Evolutionary conservation across 2,113 vertebrate genomes (phyloP), one percentile per base, ranked within the genome.

Genomic region (Gallinago media): DNA sequence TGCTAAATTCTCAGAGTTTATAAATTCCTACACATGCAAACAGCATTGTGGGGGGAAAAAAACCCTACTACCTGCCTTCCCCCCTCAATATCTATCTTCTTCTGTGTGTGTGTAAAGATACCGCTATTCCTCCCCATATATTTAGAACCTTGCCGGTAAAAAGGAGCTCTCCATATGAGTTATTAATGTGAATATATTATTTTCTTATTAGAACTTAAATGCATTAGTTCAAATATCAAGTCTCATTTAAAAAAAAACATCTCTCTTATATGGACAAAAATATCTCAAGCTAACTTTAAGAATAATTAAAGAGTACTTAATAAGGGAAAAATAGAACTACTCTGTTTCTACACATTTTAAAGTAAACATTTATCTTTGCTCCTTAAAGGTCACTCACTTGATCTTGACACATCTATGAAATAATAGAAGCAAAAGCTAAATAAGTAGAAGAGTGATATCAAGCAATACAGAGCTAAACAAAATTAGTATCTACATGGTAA

Each of bases 401-500:
- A 94, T 79, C 80, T 86, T 71, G 63, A 85, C 17, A 79, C 13
- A 88, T 55, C 55, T 75, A 89, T n/a, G 84, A 79, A 94, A 88
- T 71, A 76, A 80, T 1, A 75, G 23, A 54, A 91, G 66, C n/a
- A 88, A 92, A 96, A 74, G n/a, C 67, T 75, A 90, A 91, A 11
- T 58, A 94, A 90, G 72, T 85, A 87, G 65, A 78, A 86, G 92
- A 93, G 80, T 77, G 32, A 32, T 75, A 83, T 72, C 63, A 88
- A 91, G 81, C 77, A 92, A 87, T 25, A 92, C 74, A 91, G 47
- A 96, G 61, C 89, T 89, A 95, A 97, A 96, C 65, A 96, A 97
- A 97, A 98, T 97, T 95, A 96, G 94, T 96, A 97, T 79, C 91
- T 96, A 95, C 94, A 94, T 36, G 73, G 95, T 87, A 98, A 97